phyloP scores from a whole-genome alignment of 2,888 invertebrate genomes.

The Candidula unifasciata region DNA sequence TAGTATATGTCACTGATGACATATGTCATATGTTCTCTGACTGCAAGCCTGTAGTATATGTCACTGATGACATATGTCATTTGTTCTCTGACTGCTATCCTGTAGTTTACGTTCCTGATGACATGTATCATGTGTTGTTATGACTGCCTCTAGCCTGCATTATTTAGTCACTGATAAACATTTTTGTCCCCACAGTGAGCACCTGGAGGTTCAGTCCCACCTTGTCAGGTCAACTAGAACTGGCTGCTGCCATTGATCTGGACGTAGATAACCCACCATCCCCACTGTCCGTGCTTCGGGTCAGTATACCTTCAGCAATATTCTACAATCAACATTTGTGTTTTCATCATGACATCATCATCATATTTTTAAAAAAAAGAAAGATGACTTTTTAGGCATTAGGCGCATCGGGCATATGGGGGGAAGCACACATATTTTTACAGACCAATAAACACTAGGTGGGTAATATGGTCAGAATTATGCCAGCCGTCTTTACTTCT shows the following conservation, averaged over 20 bases:
- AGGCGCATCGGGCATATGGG: too few relatives aligned
- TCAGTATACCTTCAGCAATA: background rate
- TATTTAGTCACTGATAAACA: background rate
- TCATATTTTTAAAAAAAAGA: too few relatives aligned
- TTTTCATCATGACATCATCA: background rate
- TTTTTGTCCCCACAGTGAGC: background rate
- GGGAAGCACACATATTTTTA: too few relatives aligned
- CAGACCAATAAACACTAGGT: too few relatives aligned
- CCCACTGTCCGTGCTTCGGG: conserved; percentile 6
- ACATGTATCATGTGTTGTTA: background rate
- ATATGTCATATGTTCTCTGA: background rate
- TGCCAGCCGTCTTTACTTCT: too few relatives aligned
- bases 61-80: too few relatives aligned
- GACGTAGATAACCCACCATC: conserved; percentile 20
- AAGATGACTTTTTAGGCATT: too few relatives aligned
- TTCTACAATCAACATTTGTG: background rate
- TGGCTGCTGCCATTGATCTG: conserved; percentile 23
- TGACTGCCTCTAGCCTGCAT: too few relatives aligned
- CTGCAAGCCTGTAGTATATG: too few relatives aligned
- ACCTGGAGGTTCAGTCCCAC: conserved; percentile 25
- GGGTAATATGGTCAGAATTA: too few relatives aligned
- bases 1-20: background rate
- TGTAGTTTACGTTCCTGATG: background rate
- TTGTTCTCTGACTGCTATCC: too few relatives aligned
- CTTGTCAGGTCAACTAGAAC: conserved; percentile 38